These are phyloP conservation scores for Antechinus stuartii DNA, from an alignment of 2,113 vertebrate species.

Conservation along the genomic window DNA sequence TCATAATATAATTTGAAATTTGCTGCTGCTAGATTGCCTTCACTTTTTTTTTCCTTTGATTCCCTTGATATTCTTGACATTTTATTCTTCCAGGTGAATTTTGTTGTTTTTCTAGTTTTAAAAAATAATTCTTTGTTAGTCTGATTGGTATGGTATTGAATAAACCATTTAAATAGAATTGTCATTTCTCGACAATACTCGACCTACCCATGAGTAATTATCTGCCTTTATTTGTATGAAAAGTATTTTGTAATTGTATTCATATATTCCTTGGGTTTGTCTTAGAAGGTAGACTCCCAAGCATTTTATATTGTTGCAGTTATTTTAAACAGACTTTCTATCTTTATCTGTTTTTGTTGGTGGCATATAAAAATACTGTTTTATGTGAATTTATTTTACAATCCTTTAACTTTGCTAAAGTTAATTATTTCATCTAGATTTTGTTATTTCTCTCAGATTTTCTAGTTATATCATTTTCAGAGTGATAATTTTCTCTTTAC, in stretches of 20 bases:
- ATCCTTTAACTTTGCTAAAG: background rate
- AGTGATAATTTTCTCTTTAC: background rate
- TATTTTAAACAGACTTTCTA: background rate
- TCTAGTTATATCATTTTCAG: background rate
- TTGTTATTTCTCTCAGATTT: background rate
- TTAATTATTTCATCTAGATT: background rate
- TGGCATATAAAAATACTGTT: background rate
- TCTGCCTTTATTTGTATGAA: background rate
- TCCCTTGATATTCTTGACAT: background rate
- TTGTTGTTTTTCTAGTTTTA: background rate
- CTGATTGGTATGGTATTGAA: background rate
- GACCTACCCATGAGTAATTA: background rate
- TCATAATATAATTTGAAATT: background rate
- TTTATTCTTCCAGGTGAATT: background rate
- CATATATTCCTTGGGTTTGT: background rate
- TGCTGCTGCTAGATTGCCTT: background rate
- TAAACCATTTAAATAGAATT: background rate
- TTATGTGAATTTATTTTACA: background rate
- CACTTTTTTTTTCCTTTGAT: background rate
- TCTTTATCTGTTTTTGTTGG: background rate
- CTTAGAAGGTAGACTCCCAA: background rate
- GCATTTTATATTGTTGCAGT: background rate
- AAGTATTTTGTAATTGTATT: background rate
- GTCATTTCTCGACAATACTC: background rate
- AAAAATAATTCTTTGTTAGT: background rate